A percentile compares a stretch with the other conserved stretches of the same genome.
phyloP scores from a whole-genome alignment of 2,113 vertebrate species.

The Nettapus auritus region DNA sequence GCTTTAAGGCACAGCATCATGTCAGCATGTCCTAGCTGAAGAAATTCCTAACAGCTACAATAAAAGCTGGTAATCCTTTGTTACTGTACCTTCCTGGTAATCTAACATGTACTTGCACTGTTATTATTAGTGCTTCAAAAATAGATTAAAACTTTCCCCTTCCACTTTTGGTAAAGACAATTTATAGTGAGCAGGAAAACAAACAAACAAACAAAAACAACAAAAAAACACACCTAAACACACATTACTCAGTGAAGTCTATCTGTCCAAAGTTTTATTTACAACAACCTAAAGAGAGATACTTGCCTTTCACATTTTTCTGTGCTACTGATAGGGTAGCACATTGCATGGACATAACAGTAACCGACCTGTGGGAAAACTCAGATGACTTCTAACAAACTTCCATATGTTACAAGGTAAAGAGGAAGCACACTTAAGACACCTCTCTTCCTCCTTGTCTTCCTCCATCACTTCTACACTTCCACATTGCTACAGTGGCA shows the following conservation, averaged over 20 bases:
- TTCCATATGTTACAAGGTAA: background rate
- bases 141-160: background rate
- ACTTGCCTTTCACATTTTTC: background rate
- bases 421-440: background rate
- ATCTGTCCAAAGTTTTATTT: background rate
- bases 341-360: background rate
- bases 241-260: background rate
- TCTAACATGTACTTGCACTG: background rate
- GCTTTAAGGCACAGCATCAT: background rate
- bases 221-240: too few species aligned
- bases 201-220: too few species aligned
- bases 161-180: background rate
- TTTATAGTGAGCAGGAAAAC: background rate
- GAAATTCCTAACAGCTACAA: background rate
- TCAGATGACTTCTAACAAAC: background rate
- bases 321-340: background rate
- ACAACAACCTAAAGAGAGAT: background rate
- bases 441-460: background rate
- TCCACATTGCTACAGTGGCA: background rate
- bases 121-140: background rate
- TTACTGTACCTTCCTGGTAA: background rate
- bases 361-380: background rate
- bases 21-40: background rate
- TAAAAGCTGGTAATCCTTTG: background rate
- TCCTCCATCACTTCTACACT: background rate